Base-by-base conservation (phyloP, 2,888 invertebrate genomes). In the Adelphocoris suturalis region DNA sequence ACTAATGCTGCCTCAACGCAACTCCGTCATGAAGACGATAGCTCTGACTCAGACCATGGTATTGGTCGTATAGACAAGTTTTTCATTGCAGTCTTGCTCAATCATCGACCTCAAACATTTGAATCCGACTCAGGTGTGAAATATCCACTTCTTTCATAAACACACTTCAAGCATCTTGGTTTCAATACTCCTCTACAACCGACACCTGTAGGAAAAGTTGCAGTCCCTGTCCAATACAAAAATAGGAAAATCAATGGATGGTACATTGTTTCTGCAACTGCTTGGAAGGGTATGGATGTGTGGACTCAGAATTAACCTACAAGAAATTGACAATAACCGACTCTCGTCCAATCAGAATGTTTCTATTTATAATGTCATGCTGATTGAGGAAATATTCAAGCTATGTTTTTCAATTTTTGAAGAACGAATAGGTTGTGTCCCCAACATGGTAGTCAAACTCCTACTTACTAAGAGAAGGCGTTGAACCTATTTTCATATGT, bases 241-340 rank as follows among this genome's bases (percentile, higher is more conserved):
- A 76, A 12, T 75, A 87, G 27, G 28, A 46, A 9, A 19, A 87
- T 87, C 4, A 27, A 68, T 27, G 61, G 12, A 4, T 46, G 57
- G 27, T 87, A 76, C 48, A 76, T 78, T 52, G 87, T 87, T 19
- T 76, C 87, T 13, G 87, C 84, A 46, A 11, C 19, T 82, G 47
- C 89, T 89, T 61, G 89, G 89, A 57, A 55, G 89, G 16, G 61
- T 89, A n/a, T 89, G 82, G 89, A 89, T 89, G 5, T 57, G 84
- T 11, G 82, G 68, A 1, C 89, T 82, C 23, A 47, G 46, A 4
- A 89, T 89, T 19, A 76, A 23, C 52, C 87, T 87, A 84, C 52
- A 68, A 28, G 89, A 89, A 68, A 68, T 89, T 4, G 89, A 89
- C 48, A 75, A 23, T 37, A 57, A 28, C 19, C 19, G 19, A 7